A percentile compares a stretch with the other conserved stretches of the same genome.
These are phyloP conservation scores for Tolmerus cingulatus DNA, from an alignment of 2,888 invertebrate species.

Conservation along the genomic window DNA sequence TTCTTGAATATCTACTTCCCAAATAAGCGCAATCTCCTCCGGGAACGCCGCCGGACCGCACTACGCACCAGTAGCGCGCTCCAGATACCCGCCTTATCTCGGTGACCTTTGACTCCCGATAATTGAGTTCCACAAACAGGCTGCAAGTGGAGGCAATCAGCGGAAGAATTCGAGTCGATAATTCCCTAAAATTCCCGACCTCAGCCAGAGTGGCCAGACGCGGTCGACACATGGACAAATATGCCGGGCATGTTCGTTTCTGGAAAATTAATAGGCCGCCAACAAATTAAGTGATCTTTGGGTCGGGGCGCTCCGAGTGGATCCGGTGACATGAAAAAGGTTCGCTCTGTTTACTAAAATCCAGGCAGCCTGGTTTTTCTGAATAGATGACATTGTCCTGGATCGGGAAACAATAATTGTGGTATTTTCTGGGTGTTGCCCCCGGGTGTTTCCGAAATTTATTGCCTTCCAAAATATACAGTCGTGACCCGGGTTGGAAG, in stretches of 20 bases:
- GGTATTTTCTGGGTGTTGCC: background rate
- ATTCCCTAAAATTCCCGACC: conserved; percentile 15
- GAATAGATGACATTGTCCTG: background rate
- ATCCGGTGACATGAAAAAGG: conserved; percentile 1
- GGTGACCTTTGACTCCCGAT: conserved; percentile 16
- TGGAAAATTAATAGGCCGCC: conserved; percentile 1
- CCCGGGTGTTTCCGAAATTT: background rate
- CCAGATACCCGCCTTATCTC: background rate
- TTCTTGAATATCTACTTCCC: background rate
- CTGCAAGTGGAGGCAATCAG: background rate
- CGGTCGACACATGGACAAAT: background rate
- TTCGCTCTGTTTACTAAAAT: background rate
- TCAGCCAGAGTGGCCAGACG: background rate
- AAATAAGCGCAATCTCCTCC: background rate
- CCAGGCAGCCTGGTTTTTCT: background rate
- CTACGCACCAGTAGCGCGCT: background rate
- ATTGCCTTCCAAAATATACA: background rate
- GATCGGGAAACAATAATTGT: background rate
- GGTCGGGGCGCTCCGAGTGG: background rate
- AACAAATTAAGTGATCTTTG: conserved; percentile 15
- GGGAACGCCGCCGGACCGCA: background rate
- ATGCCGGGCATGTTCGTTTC: background rate
- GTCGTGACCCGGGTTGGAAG: background rate
- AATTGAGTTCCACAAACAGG: conserved; percentile 12
- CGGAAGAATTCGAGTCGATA: conserved; percentile 18